Evolutionary conservation across 2,113 vertebrate species (phyloP).

Genomic region (Callopanchax toddi): DNA sequence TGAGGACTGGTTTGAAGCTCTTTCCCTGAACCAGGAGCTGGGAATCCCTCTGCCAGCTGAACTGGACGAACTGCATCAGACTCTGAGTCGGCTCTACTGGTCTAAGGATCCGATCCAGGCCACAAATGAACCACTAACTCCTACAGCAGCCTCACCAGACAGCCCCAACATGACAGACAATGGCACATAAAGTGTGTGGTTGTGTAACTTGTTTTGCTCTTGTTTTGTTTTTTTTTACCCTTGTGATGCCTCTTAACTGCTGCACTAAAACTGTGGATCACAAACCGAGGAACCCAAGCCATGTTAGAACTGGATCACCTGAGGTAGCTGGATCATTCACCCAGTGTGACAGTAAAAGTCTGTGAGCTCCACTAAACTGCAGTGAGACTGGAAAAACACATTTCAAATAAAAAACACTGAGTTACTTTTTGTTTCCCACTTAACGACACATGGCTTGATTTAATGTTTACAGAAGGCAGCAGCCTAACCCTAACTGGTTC

Average conservation of each 20-base stretch:
- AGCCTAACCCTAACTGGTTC: not conserved
- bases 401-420: conserved; percentile 62
- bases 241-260: conserved; percentile 59
- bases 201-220: not conserved
- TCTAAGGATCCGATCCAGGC: conserved; percentile 53
- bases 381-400: conserved; percentile 43
- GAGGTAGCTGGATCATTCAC: conserved; percentile 50
- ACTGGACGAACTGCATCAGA: conserved; percentile 91
- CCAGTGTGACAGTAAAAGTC: conserved; percentile 15
- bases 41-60: conserved; percentile 92
- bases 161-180: conserved; percentile 38
- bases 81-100: conserved; percentile 68
- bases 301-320: conserved; percentile 61
- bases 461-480: conserved; percentile 47
- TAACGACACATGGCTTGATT: conserved; percentile 7
- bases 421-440: conserved; percentile 15
- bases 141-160: conserved; percentile 47
- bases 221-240: conserved; percentile 7
- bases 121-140: conserved; percentile 27
- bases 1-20: conserved; percentile 92
- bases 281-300: conserved; percentile 26
- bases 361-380: conserved; percentile 33
- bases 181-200: conserved; percentile 50
- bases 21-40: conserved; percentile 91
- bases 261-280: conserved; percentile 55